Conservation (phyloP, 2,113 vertebrate species). For the Octodon degus region DNA sequence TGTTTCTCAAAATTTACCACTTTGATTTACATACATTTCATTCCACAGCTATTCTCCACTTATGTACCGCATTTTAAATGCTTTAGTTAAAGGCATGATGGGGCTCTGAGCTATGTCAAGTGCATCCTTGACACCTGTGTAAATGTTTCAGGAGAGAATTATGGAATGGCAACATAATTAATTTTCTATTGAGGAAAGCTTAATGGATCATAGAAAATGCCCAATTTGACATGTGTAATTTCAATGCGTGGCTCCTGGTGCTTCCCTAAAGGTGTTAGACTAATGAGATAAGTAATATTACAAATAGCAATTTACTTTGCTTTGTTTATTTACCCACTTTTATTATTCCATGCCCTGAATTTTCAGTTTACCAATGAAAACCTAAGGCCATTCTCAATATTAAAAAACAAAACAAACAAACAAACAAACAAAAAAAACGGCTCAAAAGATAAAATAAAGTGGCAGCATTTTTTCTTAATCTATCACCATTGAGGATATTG, state of each 20-base stretch:
- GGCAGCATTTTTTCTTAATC: conserved; percentile 54
- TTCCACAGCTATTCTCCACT: background rate
- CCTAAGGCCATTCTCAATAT: conserved; percentile 24
- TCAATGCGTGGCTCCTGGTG: conserved; percentile 21
- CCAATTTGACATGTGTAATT: conserved; percentile 42
- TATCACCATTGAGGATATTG: background rate
- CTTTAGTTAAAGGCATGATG: conserved; percentile 66
- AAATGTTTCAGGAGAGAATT: conserved; percentile 68
- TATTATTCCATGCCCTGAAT: background rate
- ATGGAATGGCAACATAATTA: conserved; percentile 70
- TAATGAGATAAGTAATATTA: conserved; percentile 62
- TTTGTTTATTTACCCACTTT: conserved; percentile 56
- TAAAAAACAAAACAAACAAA: background rate
- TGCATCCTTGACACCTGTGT: conserved; percentile 44
- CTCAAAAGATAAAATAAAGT: conserved; percentile 3
- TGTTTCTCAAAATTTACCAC: background rate
- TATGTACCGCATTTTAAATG: background rate
- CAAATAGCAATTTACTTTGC: conserved; percentile 51
- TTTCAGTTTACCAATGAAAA: conserved; percentile 41
- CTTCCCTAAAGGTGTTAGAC: conserved; percentile 46
- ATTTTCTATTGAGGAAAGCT: conserved; percentile 62
- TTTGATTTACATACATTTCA: conserved; percentile 16
- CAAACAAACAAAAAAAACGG: background rate
- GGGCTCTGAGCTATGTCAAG: conserved; percentile 60
- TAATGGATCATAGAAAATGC: conserved; percentile 71